Evolutionary conservation across 2,888 invertebrate species (phyloP).

Genomic region (Xestobium rufovillosum): DNA sequence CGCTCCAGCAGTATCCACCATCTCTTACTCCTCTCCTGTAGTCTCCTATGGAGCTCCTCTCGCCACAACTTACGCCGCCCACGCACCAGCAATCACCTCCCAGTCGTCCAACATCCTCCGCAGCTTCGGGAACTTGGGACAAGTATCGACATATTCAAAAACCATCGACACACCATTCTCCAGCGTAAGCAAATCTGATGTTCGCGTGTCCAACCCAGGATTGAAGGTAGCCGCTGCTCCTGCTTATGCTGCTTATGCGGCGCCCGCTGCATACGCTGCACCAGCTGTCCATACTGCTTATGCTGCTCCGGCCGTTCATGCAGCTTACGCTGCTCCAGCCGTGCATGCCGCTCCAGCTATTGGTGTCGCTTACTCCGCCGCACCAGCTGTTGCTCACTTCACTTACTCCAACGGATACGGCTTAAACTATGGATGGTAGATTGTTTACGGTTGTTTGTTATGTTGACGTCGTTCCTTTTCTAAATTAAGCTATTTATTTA

Average conservation of each 20-base stretch:
- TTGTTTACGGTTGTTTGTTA: neutral
- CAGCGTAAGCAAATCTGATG: slow-evolving; percentile 61
- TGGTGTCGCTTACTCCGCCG: slow-evolving; percentile 54
- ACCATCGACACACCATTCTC: slow-evolving; percentile 66
- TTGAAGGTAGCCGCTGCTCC: slow-evolving; percentile 30
- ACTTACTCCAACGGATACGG: slow-evolving; percentile 51
- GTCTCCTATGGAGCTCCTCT: slow-evolving; percentile 25
- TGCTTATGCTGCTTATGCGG: slow-evolving; percentile 33
- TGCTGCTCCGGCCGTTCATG: slow-evolving; percentile 22
- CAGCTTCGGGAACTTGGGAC: slow-evolving; percentile 60
- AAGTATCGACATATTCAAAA: slow-evolving; percentile 62
- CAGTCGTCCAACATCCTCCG: slow-evolving; percentile 55
- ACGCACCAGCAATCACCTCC: slow-evolving; percentile 50
- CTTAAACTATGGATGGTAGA: slow-evolving; percentile 51
- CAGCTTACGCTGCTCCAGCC: slow-evolving; percentile 30
- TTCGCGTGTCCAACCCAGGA: slow-evolving; percentile 62
- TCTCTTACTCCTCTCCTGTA: slow-evolving; percentile 27
- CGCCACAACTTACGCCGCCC: slow-evolving; percentile 22
- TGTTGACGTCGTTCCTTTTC: neutral
- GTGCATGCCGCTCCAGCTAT: slow-evolving; percentile 41
- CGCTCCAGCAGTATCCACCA: slow-evolving; percentile 37
- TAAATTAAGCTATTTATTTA: neutral
- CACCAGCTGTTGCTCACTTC: slow-evolving; percentile 55
- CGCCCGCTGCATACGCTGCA: slow-evolving; percentile 19
- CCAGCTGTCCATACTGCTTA: slow-evolving; percentile 21